Percentiles rank a stretch among this genome's conserved stretches.
These are phyloP conservation scores for Campoplex capitator DNA, from an alignment of 2,888 invertebrate species.

Conservation along the genomic window DNA sequence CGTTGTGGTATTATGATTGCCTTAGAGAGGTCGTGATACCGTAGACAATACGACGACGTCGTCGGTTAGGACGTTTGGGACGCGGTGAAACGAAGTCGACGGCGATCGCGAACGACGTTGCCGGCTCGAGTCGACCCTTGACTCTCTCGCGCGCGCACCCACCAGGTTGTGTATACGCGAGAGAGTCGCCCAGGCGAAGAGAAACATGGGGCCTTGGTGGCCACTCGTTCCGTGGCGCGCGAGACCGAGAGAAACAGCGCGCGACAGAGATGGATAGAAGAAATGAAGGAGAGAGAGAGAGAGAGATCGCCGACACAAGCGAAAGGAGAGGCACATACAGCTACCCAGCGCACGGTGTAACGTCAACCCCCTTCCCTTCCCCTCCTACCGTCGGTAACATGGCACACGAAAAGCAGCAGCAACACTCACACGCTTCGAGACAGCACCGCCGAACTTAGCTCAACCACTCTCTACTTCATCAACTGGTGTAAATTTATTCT, in stretches of 20 bases:
- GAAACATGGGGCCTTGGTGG: constrained; percentile 67
- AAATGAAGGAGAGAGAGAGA: constrained; percentile 69
- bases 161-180: constrained; percentile 64
- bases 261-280: constrained; percentile 72
- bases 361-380: constrained; percentile 43
- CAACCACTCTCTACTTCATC: constrained; percentile 25
- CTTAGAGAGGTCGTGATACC: neutral
- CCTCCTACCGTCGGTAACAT: constrained; percentile 62
- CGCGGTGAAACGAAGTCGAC: constrained; percentile 62
- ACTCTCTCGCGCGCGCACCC: constrained; percentile 68
- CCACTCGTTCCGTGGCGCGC: constrained; percentile 67
- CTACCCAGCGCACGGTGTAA: constrained; percentile 55
- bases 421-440: constrained; percentile 61
- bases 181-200: constrained; percentile 70
- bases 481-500: constrained; percentile 6
- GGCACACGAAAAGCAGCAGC: constrained; percentile 67
- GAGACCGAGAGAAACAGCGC: constrained; percentile 41
- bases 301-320: constrained; percentile 32
- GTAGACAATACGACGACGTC: constrained; percentile 50
- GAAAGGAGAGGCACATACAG: constrained; percentile 34
- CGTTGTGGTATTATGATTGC: constrained; percentile 19
- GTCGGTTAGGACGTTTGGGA: constrained; percentile 60
- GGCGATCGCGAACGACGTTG: constrained; percentile 69
- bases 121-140: constrained; percentile 69
- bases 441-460: constrained; percentile 55